Conservation (phyloP, 1,140 invertebrate genomes). For the Euglossa dilemma region DNA sequence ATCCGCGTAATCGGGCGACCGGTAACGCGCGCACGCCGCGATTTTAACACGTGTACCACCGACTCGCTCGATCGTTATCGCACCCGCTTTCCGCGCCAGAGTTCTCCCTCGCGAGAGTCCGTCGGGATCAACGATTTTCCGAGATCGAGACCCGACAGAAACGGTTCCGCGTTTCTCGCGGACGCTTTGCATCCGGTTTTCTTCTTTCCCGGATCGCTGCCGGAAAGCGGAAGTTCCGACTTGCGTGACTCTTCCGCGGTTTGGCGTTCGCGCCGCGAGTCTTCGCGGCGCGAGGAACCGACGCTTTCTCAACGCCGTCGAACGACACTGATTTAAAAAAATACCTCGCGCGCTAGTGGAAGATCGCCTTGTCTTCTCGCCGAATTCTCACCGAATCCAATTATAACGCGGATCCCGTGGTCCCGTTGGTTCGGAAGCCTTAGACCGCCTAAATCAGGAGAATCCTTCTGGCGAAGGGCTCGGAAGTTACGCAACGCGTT, state of each 20-base stretch:
- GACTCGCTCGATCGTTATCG: conserved; percentile 41
- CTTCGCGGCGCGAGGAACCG: too few species aligned
- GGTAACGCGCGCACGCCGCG: background rate
- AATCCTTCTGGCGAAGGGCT: background rate
- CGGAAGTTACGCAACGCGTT: conserved; percentile 5
- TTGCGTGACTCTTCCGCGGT: background rate
- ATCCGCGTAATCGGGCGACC: conserved; percentile 19
- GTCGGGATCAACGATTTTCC: background rate
- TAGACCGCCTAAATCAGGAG: background rate
- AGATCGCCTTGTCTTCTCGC: too few species aligned
- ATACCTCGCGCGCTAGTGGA: too few species aligned
- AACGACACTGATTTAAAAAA: too few species aligned
- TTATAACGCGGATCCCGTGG: background rate
- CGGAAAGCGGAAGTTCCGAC: background rate
- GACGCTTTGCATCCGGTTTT: background rate
- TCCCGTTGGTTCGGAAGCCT: background rate
- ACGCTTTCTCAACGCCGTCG: too few species aligned
- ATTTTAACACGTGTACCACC: conserved; percentile 32
- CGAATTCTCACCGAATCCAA: background rate
- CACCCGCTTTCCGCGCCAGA: background rate
- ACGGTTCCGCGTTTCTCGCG: background rate
- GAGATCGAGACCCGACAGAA: background rate
- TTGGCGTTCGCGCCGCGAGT: too few species aligned
- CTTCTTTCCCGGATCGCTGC: background rate
- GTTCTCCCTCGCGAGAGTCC: background rate